Evolutionary conservation across 2,797 vertebrate genomes (phyloP).

Genomic region (Coendou prehensilis): DNA sequence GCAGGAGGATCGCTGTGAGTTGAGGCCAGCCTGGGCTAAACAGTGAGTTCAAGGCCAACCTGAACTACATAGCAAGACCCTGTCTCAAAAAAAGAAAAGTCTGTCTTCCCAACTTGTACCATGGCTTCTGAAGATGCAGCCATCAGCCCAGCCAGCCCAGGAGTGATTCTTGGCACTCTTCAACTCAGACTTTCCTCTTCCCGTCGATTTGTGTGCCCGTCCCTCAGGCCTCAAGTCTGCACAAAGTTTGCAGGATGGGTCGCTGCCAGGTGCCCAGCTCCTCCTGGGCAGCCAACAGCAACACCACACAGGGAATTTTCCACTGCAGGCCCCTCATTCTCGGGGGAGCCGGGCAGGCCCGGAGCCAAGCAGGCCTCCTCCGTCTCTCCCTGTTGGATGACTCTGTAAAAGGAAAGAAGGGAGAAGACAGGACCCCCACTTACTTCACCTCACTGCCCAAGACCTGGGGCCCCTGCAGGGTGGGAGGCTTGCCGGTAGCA

Average conservation of each 20-base stretch:
- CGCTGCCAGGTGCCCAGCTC: background rate
- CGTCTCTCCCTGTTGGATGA: fast-evolving
- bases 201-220: background rate
- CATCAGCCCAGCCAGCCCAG: background rate
- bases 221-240: background rate
- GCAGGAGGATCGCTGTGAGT: background rate
- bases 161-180: constrained; percentile 15
- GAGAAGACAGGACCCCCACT: background rate
- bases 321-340: background rate
- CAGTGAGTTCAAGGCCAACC: background rate
- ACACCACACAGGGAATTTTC: background rate
- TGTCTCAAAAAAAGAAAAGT: background rate
- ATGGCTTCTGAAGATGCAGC: background rate
- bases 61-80: background rate
- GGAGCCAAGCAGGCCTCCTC: background rate
- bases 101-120: background rate
- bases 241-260: background rate
- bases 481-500: background rate
- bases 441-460: background rate
- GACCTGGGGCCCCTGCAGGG: background rate
- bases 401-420: fast-evolving
- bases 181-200: background rate
- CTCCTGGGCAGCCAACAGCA: background rate
- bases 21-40: background rate
- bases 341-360: background rate